phyloP scores from a whole-genome alignment of 1,140 invertebrate species.

The Drosophila burlai region DNA sequence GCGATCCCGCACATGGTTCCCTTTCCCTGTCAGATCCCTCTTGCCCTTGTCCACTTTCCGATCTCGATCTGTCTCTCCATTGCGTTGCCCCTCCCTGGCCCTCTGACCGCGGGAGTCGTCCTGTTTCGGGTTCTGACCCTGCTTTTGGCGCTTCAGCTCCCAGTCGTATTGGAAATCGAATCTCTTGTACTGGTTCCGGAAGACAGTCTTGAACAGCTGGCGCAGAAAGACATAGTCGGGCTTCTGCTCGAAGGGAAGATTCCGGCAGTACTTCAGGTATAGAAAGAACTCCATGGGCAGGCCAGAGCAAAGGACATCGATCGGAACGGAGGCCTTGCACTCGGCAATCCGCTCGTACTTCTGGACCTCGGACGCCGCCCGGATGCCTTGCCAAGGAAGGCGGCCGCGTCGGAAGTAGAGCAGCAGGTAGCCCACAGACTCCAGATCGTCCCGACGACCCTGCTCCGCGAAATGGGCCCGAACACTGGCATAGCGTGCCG shows the following conservation, averaged over 20 bases:
- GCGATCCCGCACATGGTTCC: background rate
- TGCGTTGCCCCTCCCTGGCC: background rate
- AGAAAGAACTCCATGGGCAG: slow-evolving; percentile 97
- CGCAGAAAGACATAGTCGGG: slow-evolving; percentile 96
- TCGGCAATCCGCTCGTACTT: slow-evolving; percentile 98
- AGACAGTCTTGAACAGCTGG: slow-evolving; percentile 49
- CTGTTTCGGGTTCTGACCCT: background rate
- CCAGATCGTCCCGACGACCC: slow-evolving; percentile 95
- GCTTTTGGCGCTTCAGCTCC: slow-evolving; percentile 19
- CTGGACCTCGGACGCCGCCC: slow-evolving; percentile 95
- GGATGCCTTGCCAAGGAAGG: slow-evolving; percentile 95
- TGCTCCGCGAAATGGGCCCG: slow-evolving; percentile 96
- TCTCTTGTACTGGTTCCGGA: slow-evolving; percentile 24
- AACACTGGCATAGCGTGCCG: slow-evolving; percentile 96
- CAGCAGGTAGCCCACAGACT: slow-evolving; percentile 95
- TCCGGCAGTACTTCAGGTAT: slow-evolving; percentile 97
- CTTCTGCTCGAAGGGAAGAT: slow-evolving; percentile 95
- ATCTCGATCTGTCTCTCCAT: background rate
- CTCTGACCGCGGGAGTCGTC: background rate
- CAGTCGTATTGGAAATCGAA: slow-evolving; percentile 59
- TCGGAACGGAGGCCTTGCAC: slow-evolving; percentile 95
- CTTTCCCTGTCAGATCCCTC: background rate
- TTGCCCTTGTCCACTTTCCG: background rate
- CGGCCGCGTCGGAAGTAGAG: slow-evolving; percentile 96
- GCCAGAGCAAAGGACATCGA: slow-evolving; percentile 95